Evolutionary conservation across 2,797 vertebrate genomes (phyloP), one percentile per base, ranked within the genome.

Genomic region (Coranthus polyacanthus): DNA sequence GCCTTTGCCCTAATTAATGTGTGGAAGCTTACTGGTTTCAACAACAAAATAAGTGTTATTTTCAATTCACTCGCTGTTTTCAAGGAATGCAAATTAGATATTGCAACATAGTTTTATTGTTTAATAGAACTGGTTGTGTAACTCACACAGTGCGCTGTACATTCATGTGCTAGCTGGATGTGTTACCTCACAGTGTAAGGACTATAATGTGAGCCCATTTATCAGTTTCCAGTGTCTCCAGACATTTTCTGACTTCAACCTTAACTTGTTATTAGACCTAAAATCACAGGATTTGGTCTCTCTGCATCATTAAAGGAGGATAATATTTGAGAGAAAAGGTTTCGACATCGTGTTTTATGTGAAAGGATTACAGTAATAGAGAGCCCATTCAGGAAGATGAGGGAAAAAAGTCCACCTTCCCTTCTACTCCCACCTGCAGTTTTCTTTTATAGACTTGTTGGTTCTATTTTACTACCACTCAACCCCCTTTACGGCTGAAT

Each of bases 381-480:
- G 38, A 50, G 34, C 37, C 67, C 39, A 63, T 76, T 61, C 29
- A 43, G 38, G 20, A 63, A 75, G 55, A 77, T 47, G 29, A 38
- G 51, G 44, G 71, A 75, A 72, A 47, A 72, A 80, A 16, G 4
- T 32, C 44, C 26, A 24, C 64, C 38, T 56, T 44, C 26, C 9
- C 3, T 70, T 56, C 29, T 58, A 56, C 46, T 70, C 46, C 52
- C 62, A 56, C 64, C 64, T 79, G 70, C 64, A 78, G 57, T 57
- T 76, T 29, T 54, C 34, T 53, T 79, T 77, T 72, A 82, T 65
- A 16, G 47, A 15, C 42, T 45, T 15, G 2, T 72, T 43, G 46
- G 15, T 72, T 75, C 49, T 66, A 57, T 74, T 79, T 64, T 52
- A 78, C 26, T 38, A 66, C 22, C 41, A 50, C 51, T 80, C 41